phyloP scores from a whole-genome alignment of 2,113 vertebrate genomes.

The Chinchilla lanigera region DNA sequence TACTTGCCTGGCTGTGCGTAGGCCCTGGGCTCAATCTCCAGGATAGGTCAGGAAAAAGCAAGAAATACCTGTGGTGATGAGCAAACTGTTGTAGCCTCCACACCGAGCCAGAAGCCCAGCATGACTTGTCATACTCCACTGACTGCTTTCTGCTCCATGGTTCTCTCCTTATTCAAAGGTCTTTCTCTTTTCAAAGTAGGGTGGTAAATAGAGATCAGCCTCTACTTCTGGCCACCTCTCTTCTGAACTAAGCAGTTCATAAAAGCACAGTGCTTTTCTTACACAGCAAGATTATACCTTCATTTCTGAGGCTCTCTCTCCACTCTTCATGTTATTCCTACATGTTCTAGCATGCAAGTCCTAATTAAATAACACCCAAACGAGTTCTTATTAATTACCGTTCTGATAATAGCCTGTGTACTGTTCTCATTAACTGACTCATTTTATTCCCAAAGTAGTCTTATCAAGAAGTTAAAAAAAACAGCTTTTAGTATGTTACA shows the following conservation, averaged over 20 bases:
- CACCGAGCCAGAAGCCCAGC: not conserved
- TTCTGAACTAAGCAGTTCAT: not conserved
- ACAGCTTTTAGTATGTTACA: not conserved
- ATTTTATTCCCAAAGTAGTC: not conserved
- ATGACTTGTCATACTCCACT: not conserved
- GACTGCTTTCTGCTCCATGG: rapidly evolving
- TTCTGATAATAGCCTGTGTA: not conserved
- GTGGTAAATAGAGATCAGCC: not conserved
- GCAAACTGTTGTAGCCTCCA: not conserved
- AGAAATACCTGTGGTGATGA: not conserved
- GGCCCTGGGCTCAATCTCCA: not conserved
- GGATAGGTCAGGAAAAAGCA: not conserved
- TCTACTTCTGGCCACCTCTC: not conserved
- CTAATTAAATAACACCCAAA: not conserved
- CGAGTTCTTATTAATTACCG: not conserved
- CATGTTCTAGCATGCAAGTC: not conserved
- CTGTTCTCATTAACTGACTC: not conserved
- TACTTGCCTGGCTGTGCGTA: not conserved
- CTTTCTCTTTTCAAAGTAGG: not conserved
- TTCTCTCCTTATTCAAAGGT: not conserved
- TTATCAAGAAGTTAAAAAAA: not conserved
- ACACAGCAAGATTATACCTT: not conserved
- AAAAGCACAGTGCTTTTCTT: not conserved
- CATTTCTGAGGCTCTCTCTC: not conserved
- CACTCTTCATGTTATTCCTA: not conserved